Base-by-base conservation (phyloP, 2,888 invertebrate species). In the Cistogaster globosa region DNA sequence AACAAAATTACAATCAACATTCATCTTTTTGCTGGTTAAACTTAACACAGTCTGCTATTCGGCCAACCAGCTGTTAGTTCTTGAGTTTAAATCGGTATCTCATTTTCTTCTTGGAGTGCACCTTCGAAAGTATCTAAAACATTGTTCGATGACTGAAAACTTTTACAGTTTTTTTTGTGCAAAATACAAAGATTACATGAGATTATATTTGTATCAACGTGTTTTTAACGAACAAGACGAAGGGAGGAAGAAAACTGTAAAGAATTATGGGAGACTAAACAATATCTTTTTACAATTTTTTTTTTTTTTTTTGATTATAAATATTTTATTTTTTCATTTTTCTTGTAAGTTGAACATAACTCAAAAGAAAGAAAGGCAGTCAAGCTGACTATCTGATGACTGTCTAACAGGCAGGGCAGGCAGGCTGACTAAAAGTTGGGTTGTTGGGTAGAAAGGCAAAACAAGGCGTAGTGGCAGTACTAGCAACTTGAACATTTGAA, bases 111-210 rank as follows among this genome's bases (percentile, higher is more conserved):
- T 65, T 48, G 6, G 45, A 63, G 45, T 72, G 63, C 57, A 18
- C 22, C 79, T 80, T 14, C 68, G 22, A 72, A 51, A 68, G 74
- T 62, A 62, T 20, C 67, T 74, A 69, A 72, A 74, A 74, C 58
- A 38, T 71, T 65, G 76, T 77, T 71, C 76, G 65, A 83, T 83
- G 71, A 77, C 71, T 76, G 71, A 69, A 82, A 82, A 76, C 69
- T 65, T 76, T 82, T 75, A 4, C 26, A 60, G 68, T 57, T 68
- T 53, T 68, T 36, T 69, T 81, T 80, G 76, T 48, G 69, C 65
- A 71, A 77, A 51, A 76, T 83, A 77, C 58, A 83, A 83, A 83
- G 82, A 83, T 83, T 83, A 77, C 76, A 77, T 67, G 82, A 63
- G 69, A 82, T 82, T 76, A 71, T 72, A 83, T 77, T 76, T 76